phyloP scores from a whole-genome alignment of 2,113 vertebrate genomes.

The Tragelaphus buxtoni region DNA sequence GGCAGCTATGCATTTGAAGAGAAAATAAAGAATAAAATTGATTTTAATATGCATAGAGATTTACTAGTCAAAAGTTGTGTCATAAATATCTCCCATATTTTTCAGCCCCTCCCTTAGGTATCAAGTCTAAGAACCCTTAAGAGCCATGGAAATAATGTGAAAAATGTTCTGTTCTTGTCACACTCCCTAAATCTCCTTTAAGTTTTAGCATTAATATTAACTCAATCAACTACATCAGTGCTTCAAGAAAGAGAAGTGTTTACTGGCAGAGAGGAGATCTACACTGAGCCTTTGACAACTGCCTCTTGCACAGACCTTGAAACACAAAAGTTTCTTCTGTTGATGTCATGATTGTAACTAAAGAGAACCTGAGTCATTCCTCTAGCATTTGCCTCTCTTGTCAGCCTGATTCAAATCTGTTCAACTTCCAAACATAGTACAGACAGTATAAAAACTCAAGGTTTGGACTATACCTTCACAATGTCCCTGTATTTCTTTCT shows the following conservation, averaged over 20 bases:
- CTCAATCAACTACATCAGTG: neutral
- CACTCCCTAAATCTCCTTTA: neutral
- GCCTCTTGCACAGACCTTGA: too few species aligned
- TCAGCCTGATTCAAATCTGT: neutral
- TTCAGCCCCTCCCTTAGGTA: neutral
- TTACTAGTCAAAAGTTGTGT: neutral
- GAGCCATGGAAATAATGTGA: neutral
- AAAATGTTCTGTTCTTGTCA: neutral
- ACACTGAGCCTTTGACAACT: too few species aligned
- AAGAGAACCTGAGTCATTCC: conserved; percentile 18
- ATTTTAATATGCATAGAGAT: neutral
- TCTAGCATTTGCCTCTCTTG: neutral
- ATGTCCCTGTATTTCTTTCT: neutral
- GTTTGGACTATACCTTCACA: neutral
- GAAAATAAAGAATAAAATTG: neutral
- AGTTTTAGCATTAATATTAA: neutral
- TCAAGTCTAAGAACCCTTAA: neutral
- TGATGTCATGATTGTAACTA: too few species aligned
- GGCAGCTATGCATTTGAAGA: neutral
- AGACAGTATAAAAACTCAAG: neutral
- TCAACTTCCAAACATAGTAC: neutral
- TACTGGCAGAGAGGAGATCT: too few species aligned
- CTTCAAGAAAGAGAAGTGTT: neutral
- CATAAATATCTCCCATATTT: conserved; percentile 9
- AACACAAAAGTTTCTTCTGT: too few species aligned